phyloP scores from a whole-genome alignment of 35 echinoderm and acorn worm species.

The Apostichopus parvimensis region DNA sequence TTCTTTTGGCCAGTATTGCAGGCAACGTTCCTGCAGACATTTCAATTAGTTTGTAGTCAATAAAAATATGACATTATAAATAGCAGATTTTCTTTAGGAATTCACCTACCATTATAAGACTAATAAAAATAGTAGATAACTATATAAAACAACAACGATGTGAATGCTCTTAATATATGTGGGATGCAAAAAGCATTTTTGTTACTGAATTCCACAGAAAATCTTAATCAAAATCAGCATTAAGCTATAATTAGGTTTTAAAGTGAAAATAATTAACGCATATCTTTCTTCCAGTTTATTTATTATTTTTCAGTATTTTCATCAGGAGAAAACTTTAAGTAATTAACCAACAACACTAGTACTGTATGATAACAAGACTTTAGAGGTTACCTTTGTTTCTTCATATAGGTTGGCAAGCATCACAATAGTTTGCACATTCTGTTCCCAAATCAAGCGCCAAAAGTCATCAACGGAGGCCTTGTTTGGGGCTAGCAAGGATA shows the following conservation, averaged over 20 bases:
- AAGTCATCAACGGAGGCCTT: constrained; percentile 64
- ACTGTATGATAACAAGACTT: no score
- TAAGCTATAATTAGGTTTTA: no score
- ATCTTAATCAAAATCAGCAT: no score
- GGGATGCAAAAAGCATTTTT: background rate
- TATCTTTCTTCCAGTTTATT: no score
- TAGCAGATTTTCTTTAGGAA: background rate
- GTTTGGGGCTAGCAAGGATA: constrained; percentile 61
- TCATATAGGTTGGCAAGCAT: constrained; percentile 78
- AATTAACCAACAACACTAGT: no score
- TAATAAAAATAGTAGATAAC: background rate
- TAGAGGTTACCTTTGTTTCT: constrained; percentile 63
- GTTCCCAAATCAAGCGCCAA: constrained; percentile 78
- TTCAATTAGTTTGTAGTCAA: background rate
- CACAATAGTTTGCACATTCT: constrained; percentile 61
- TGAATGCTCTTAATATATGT: background rate
- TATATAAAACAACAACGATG: background rate
- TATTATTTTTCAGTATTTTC: no score
- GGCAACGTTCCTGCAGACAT: background rate
- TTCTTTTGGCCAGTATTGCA: background rate
- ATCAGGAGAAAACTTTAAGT: no score
- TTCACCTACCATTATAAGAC: background rate
- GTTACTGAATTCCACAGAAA: no score
- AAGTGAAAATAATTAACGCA: no score
- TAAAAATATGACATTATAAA: background rate